Evolutionary conservation across 2,888 invertebrate genomes (phyloP).

Genomic region (Hirtodrosophila confusa): DNA sequence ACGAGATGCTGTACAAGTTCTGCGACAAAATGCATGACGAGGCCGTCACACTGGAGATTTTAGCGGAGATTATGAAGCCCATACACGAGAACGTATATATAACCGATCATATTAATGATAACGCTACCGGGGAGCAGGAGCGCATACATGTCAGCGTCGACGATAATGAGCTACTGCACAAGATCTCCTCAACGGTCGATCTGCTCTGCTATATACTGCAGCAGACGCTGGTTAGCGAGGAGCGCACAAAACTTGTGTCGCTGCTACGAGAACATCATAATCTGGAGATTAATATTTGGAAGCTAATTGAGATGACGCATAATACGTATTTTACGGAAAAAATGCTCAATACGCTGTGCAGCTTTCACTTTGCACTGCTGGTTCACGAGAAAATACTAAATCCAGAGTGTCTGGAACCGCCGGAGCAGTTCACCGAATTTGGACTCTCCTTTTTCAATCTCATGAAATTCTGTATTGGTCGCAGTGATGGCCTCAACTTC

Average conservation of each 20-base stretch:
- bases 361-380: slow-evolving; percentile 79
- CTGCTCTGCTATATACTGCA: slow-evolving; percentile 86
- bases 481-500: slow-evolving; percentile 79
- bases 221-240: slow-evolving; percentile 84
- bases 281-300: slow-evolving; percentile 81
- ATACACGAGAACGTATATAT: slow-evolving; percentile 85
- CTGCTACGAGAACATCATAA: slow-evolving; percentile 81
- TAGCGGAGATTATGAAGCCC: slow-evolving; percentile 86
- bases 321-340: slow-evolving; percentile 80
- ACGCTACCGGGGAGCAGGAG: slow-evolving; percentile 56
- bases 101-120: slow-evolving; percentile 32
- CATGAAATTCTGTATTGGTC: slow-evolving; percentile 82
- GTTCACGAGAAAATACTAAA: slow-evolving; percentile 80
- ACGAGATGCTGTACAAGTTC: slow-evolving; percentile 86
- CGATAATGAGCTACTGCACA: slow-evolving; percentile 85
- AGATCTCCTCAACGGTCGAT: slow-evolving; percentile 86
- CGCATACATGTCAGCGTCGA: slow-evolving; percentile 83
- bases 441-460: slow-evolving; percentile 83
- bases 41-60: slow-evolving; percentile 85
- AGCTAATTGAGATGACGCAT: slow-evolving; percentile 81
- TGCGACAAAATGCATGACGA: slow-evolving; percentile 84
- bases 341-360: slow-evolving; percentile 74
- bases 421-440: slow-evolving; percentile 80
- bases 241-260: slow-evolving; percentile 79
- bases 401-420: slow-evolving; percentile 59